Percentiles rank a stretch among this genome's conserved stretches.
Conservation (phyloP, 2,888 invertebrate species). For the Iphiclides podalirius region DNA sequence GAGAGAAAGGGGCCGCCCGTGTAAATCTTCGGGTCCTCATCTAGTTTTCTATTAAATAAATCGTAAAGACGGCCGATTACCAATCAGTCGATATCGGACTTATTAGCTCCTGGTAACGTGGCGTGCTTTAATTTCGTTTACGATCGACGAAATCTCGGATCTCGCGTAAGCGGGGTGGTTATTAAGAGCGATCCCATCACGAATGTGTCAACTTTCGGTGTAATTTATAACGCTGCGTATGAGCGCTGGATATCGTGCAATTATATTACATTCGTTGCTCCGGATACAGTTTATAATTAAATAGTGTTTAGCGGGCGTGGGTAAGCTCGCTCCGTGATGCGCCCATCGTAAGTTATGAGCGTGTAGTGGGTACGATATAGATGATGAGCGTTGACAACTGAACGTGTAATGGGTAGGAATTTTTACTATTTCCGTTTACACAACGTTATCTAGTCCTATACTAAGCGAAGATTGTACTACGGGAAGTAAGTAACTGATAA, state of each 20-base stretch:
- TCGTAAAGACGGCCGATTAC: background rate
- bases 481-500: too few species aligned
- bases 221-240: conserved; percentile 23
- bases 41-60: background rate
- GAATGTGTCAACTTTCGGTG: conserved; percentile 22
- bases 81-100: background rate
- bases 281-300: conserved; percentile 42
- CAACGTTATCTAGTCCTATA: too few species aligned
- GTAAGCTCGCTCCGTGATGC: conserved; percentile 20
- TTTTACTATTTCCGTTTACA: too few species aligned
- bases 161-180: conserved; percentile 1
- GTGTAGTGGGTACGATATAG: background rate
- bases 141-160: too few species aligned
- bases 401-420: too few species aligned
- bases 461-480: too few species aligned
- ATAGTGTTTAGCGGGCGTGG: conserved; percentile 39
- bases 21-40: background rate
- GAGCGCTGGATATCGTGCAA: conserved; percentile 26
- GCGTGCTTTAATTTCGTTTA: too few species aligned
- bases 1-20: background rate
- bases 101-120: too few species aligned
- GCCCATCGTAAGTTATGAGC: conserved; percentile 13
- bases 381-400: too few species aligned
- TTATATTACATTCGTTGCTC: conserved; percentile 28
- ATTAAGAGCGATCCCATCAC: conserved; percentile 24